Evolutionary conservation across 2,113 vertebrate genomes (phyloP).

Genomic region (Saiga tatarica): DNA sequence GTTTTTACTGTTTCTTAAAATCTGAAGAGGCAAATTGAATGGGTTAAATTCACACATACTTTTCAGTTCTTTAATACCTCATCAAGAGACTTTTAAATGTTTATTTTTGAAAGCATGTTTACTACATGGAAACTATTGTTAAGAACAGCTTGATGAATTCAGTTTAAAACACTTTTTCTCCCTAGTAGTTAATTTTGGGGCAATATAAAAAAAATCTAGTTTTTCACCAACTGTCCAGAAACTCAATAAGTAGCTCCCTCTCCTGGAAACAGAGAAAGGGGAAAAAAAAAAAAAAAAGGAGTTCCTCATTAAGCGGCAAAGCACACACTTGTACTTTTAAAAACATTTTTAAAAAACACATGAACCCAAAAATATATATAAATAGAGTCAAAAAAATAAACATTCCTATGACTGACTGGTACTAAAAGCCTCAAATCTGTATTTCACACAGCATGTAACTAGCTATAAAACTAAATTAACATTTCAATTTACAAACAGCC

Average conservation of each 20-base stretch:
- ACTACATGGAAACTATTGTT: not conserved
- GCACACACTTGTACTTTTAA: not conserved
- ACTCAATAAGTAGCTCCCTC: slow-evolving; percentile 69
- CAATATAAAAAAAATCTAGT: slow-evolving; percentile 38
- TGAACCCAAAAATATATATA: not conserved
- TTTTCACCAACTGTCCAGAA: slow-evolving; percentile 9
- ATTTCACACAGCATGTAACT: not conserved
- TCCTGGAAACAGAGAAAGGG: slow-evolving; percentile 35
- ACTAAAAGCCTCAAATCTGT: not conserved
- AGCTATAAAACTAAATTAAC: slow-evolving; percentile 5
- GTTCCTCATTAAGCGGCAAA: not conserved
- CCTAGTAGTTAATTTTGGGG: slow-evolving; percentile 4
- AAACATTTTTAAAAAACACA: slow-evolving; percentile 4
- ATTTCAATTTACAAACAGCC: not conserved
- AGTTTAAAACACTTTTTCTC: not conserved
- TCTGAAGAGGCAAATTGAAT: not conserved
- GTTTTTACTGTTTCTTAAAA: slow-evolving; percentile 15
- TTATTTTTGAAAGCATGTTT: slow-evolving; percentile 17
- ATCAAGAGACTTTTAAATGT: not conserved
- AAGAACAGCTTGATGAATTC: not conserved
- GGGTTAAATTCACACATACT: not conserved
- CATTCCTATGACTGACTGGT: not conserved
- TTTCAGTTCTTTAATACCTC: not conserved
- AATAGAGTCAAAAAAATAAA: not conserved
- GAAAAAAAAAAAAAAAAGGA: not conserved